These are phyloP conservation scores for Porites australiensis DNA, from an alignment of 64 coral and sea anemone species.

Conservation along the genomic window DNA sequence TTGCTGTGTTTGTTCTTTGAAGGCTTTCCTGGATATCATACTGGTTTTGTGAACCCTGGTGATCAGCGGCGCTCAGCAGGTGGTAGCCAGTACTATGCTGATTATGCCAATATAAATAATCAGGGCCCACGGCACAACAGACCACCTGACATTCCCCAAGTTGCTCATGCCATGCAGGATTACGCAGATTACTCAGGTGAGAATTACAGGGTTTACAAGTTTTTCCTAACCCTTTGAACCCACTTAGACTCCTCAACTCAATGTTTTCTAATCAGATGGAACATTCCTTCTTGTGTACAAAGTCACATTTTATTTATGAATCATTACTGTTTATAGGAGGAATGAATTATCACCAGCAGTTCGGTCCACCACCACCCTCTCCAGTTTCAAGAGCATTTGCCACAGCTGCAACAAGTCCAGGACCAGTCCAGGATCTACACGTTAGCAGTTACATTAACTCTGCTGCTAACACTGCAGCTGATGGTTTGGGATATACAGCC, in stretches of 20 bases:
- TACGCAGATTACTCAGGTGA: slow-evolving; percentile 67
- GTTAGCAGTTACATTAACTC: slow-evolving; percentile 40
- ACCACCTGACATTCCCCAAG: slow-evolving; percentile 51
- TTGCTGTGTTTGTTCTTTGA: neutral
- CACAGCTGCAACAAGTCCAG: slow-evolving; percentile 67
- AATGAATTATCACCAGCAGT: slow-evolving; percentile 71
- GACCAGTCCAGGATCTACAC: slow-evolving; percentile 61
- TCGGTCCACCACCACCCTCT: slow-evolving; percentile 69
- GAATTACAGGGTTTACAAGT: neutral
- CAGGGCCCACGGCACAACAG: slow-evolving; percentile 54
- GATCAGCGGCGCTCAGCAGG: slow-evolving; percentile 52
- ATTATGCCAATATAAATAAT: slow-evolving; percentile 70
- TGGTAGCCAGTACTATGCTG: slow-evolving; percentile 69
- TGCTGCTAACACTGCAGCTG: slow-evolving; percentile 54
- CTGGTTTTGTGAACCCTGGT: slow-evolving; percentile 55
- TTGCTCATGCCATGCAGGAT: slow-evolving; percentile 45
- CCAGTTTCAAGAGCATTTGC: slow-evolving; percentile 74
- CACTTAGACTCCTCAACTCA: too few species aligned
- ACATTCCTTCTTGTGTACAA: too few species aligned
- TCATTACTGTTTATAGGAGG: slow-evolving; percentile 20
- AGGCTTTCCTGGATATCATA: slow-evolving; percentile 57
- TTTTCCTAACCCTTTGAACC: too few species aligned
- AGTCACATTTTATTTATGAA: too few species aligned
- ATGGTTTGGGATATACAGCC: slow-evolving; percentile 64
- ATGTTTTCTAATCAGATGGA: too few species aligned